Percentiles rank a stretch among this genome's conserved stretches.
These are phyloP conservation scores for Cassiopea xamachana DNA, from an alignment of 30 jellyfish, hydroid and myxozoan genomes.

Conservation along the genomic window DNA sequence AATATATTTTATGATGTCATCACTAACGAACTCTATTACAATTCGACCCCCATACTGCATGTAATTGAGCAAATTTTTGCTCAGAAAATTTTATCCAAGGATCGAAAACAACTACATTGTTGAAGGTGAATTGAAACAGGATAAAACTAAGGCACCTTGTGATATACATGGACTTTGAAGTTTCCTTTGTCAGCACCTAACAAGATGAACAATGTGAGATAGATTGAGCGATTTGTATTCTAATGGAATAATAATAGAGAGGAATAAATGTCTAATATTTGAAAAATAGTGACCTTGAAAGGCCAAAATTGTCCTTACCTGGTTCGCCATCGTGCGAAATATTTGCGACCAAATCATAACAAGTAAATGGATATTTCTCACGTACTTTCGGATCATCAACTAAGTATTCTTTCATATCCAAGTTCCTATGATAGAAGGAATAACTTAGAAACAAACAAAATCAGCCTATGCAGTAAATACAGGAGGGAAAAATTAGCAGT, in stretches of 20 bases:
- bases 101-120: no score
- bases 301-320: slow-evolving; percentile 20
- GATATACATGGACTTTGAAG: slow-evolving; percentile 90
- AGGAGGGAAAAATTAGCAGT: no score
- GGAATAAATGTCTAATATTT: no score
- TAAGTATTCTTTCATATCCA: slow-evolving; percentile 91
- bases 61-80: no score
- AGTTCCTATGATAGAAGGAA: slow-evolving; percentile 44
- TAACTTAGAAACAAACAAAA: not conserved
- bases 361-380: slow-evolving; percentile 71
- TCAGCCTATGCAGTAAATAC: not conserved
- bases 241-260: no score
- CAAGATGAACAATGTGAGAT: not conserved
- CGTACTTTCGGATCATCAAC: slow-evolving; percentile 74
- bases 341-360: slow-evolving; percentile 89
- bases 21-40: no score
- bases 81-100: no score
- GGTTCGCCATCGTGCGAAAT: slow-evolving; percentile 96
- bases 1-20: no score
- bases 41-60: no score
- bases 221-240: not conserved
- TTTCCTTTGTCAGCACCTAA: slow-evolving; percentile 91
- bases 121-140: not conserved
- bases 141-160: slow-evolving; percentile 70
- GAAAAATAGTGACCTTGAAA: no score